A percentile compares a stretch with the other conserved stretches of the same genome.
Evolutionary conservation across 2,888 invertebrate genomes (phyloP).

Genomic region (Phorcus lineatus): DNA sequence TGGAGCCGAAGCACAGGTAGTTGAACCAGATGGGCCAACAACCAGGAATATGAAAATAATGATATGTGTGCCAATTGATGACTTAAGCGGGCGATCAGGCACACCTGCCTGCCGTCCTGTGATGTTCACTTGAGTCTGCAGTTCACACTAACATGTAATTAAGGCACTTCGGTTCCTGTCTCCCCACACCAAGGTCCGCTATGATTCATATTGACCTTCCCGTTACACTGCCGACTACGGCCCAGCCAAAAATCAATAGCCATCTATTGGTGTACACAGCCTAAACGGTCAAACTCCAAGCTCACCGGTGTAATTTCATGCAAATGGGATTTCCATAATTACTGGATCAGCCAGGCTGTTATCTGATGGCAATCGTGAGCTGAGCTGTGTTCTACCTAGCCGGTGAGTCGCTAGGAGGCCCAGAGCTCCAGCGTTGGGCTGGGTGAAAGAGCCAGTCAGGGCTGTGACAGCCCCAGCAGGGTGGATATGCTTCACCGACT

Average conservation of each 20-base stretch:
- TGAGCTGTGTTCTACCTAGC: background rate
- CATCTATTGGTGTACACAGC: conserved; percentile 23
- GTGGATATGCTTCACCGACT: conserved; percentile 8
- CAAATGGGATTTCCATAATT: conserved; percentile 24
- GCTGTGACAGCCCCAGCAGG: conserved; percentile 3
- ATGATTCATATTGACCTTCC: conserved; percentile 18
- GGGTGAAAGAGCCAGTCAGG: background rate
- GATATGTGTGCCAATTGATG: conserved; percentile 1
- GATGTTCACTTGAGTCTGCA: conserved; percentile 16
- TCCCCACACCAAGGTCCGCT: background rate
- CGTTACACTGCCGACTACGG: background rate
- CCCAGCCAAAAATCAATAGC: conserved; percentile 17
- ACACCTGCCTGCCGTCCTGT: conserved; percentile 13
- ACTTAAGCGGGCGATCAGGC: background rate
- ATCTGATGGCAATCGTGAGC: background rate
- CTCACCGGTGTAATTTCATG: conserved; percentile 20
- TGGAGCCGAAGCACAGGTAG: background rate
- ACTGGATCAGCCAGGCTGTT: conserved; percentile 21
- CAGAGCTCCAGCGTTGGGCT: background rate
- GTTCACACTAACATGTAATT: conserved; percentile 17
- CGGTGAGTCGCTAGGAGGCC: background rate
- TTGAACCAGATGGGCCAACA: background rate
- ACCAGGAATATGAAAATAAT: conserved; percentile 21
- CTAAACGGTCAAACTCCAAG: conserved; percentile 21
- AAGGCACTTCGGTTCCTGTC: conserved; percentile 19